These are phyloP conservation scores for Adoxophyes honmai DNA, from an alignment of 1,140 invertebrate genomes.

Conservation along the genomic window DNA sequence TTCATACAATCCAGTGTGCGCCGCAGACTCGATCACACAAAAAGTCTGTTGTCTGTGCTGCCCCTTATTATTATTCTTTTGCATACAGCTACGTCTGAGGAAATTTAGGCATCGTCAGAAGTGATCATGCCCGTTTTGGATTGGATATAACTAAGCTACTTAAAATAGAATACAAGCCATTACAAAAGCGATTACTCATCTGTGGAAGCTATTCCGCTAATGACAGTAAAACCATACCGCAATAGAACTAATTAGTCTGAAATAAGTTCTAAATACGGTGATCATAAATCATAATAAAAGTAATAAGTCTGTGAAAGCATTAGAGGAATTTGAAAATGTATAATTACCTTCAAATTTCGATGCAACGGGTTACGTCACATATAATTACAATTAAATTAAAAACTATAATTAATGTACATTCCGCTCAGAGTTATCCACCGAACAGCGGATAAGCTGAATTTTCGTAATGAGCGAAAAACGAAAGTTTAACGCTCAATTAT, in stretches of 20 bases:
- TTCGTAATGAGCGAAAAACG: conserved; percentile 32
- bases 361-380: conserved; percentile 12
- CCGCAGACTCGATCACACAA: no score
- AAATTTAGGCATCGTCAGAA: no score
- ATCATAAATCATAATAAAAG: conserved; percentile 16
- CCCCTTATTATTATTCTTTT: no score
- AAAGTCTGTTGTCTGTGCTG: no score
- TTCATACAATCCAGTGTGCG: no score
- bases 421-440: conserved; percentile 3
- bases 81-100: no score
- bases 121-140: no score
- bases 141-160: no score
- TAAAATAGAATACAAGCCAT: no score
- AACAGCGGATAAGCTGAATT: not conserved
- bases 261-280: conserved; percentile 8
- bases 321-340: not conserved
- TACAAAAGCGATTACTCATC: no score
- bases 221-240: not conserved
- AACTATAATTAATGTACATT: conserved; percentile 21
- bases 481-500: conserved; percentile 19
- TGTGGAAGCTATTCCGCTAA: no score
- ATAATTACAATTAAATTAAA: conserved; percentile 24
- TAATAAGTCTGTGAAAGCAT: conserved; percentile 7
- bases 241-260: not conserved
- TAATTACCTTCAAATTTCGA: conserved; percentile 5